Conservation (phyloP, 2,113 vertebrate species). For the Oncorhynchus kisutch region DNA sequence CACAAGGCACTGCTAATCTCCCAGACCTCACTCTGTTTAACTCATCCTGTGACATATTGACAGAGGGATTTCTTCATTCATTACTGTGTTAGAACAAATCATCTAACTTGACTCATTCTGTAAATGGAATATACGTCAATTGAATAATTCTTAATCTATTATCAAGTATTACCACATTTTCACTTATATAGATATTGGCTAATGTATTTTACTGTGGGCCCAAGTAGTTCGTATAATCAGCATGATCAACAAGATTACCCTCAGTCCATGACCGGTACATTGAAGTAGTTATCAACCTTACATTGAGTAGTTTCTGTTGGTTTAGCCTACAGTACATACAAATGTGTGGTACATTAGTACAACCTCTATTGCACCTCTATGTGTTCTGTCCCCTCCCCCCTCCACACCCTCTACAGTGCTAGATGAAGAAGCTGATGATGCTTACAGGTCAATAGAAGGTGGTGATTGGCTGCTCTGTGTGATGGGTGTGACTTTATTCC, state of each 20-base stretch:
- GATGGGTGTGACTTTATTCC: conserved; percentile 4
- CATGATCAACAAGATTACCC: background rate
- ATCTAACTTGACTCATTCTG: background rate
- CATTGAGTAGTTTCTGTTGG: background rate
- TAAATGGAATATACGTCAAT: background rate
- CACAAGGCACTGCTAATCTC: conserved; percentile 51
- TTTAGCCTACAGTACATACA: background rate
- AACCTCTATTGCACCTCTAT: conserved; percentile 5
- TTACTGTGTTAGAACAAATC: conserved; percentile 28
- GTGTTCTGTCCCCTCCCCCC: no score
- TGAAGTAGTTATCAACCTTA: background rate
- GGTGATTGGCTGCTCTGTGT: conserved; percentile 10
- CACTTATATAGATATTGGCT: no score
- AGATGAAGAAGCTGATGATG: conserved; percentile 12
- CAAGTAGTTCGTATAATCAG: no score
- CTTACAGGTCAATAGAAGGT: background rate
- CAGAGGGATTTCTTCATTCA: conserved; percentile 29
- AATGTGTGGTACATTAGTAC: conserved; percentile 6
- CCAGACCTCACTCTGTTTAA: conserved; percentile 42
- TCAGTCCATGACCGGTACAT: conserved; percentile 11
- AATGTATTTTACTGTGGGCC: background rate
- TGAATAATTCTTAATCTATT: background rate
- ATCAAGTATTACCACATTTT: background rate
- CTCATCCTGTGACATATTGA: conserved; percentile 23
- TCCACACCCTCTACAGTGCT: conserved; percentile 4